Evolutionary conservation across 2,113 vertebrate genomes (phyloP), one percentile per base, ranked within the genome.

Genomic region (Zapus hudsonius): DNA sequence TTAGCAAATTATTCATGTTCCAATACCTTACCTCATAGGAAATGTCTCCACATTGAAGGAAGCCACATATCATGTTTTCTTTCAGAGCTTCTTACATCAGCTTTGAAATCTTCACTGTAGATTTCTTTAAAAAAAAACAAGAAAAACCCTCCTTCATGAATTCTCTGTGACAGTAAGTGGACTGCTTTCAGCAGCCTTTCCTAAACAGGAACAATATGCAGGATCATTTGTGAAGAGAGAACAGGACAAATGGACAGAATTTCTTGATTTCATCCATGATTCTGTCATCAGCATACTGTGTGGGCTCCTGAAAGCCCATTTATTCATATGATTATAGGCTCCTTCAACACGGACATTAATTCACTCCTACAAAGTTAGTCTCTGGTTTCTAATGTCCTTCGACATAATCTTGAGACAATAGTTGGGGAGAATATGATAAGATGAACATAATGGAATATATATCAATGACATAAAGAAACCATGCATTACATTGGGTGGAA

Each of bases 261-360:
- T 93, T 94, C 89, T 87, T 36, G 59, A 74, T 93, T 93, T 91
- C 95, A 91, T 91, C 95, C 80, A 61, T 92, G 86, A 85, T 84
- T 92, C 95, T 96, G 89, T 95, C 92, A 94, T 94, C 89, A 67
- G 67, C 42, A 11, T 67, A 85, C 92, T 67, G 88, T 93, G 92
- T 92, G 93, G 94, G 84, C 96, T 96, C 27, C 85, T 55, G 95
- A 96, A 87, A 96, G 76, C 87, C 75, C 47, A 82, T 89, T 94
- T 80, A 94, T 69, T 82, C 88, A 75, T 81, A 70, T 79, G 94
- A 95, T 94, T 91, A 96, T 78, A 91, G 81, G 19, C 57, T 95
- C 91, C 95, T 89, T 96, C 95, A 96, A 92, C 94, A 90, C 89
- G 33, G 88, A 84, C 72, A 36, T 92, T 94, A 95, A 94, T 90